These are phyloP conservation scores for Oenanthe melanoleuca DNA, from an alignment of 2,113 vertebrate genomes.

Conservation along the genomic window DNA sequence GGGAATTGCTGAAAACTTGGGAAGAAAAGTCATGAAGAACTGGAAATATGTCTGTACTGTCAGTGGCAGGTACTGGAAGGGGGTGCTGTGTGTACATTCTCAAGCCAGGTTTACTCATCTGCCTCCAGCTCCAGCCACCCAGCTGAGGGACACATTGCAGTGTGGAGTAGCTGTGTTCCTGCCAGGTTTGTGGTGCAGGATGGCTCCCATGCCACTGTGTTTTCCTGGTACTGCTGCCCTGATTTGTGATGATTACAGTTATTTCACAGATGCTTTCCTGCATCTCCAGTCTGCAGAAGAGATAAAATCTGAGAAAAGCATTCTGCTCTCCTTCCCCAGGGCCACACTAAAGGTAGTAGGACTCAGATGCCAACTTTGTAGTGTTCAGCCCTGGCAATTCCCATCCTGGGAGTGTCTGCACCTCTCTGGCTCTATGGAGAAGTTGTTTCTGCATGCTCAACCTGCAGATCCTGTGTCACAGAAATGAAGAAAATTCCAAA, in stretches of 20 bases:
- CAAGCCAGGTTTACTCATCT: background rate
- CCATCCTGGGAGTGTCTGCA: background rate
- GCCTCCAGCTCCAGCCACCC: background rate
- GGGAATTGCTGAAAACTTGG: background rate
- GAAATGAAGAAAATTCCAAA: background rate
- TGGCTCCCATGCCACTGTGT: background rate
- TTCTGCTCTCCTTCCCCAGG: background rate
- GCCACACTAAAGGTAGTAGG: background rate
- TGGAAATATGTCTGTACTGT: background rate
- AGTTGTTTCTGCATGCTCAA: background rate
- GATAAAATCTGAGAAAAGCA: background rate
- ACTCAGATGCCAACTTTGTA: background rate
- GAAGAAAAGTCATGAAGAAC: background rate
- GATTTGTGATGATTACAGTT: background rate
- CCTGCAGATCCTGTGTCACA: background rate
- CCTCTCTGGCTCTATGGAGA: background rate
- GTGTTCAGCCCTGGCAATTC: background rate
- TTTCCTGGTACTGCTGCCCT: background rate
- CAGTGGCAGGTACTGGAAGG: background rate
- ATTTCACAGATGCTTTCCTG: background rate
- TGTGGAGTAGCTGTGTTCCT: background rate
- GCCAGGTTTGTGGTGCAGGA: background rate
- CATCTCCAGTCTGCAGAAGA: background rate
- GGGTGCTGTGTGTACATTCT: background rate
- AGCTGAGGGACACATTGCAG: background rate